Evolutionary conservation across 2,888 invertebrate species (phyloP), one percentile per base, ranked within the genome.

Genomic region (Empis stercorea): DNA sequence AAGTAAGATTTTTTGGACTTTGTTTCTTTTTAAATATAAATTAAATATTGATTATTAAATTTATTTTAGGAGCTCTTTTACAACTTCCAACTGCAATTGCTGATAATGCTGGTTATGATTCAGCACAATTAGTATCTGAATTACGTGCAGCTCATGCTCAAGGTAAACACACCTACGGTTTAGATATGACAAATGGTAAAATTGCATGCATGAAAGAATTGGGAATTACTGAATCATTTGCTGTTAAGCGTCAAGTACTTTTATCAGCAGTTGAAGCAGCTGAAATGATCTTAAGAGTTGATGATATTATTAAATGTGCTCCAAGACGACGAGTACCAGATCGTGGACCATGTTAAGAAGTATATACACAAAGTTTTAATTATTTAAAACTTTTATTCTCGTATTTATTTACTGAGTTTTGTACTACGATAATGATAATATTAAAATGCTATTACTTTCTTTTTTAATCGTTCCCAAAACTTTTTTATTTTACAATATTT

Each of bases 91-190:
- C 88, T 17, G 88, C 89, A 47, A 96, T 99, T 54, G 94, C 96
- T 34, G 99, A 99, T 70, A 99, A 99, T 72, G 99, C 92, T 49
- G 99, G 99, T 49, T 95, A 88, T 66, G 99, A 99, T 73, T 94
- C 95, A 40, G 91, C 96, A 1, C 92, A 96, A 59, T 76, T 96
- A 52, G 76, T 99, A 47, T 84, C 93, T n/a, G 81, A 92, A 57
- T 75, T 99, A 51, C 74, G 94, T 54, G 96, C 99, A 10, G 79
- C 81, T 10, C 97, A 99, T 68, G 84, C 87, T 36, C 80, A 83
- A 57, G 89, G 88, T 44, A 79, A 85, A 51, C 82, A 84, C 2
- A 76, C 76, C 9, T 47, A 54, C 44, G 70, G 68, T n/a, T 55
- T 67, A 82, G 92, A 97, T 65, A 96, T 96, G 91, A 81, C 87